A percentile compares a stretch with the other conserved stretches of the same genome.
Conservation (phyloP, 2,888 invertebrate genomes). For the Drosophila affinis region DNA sequence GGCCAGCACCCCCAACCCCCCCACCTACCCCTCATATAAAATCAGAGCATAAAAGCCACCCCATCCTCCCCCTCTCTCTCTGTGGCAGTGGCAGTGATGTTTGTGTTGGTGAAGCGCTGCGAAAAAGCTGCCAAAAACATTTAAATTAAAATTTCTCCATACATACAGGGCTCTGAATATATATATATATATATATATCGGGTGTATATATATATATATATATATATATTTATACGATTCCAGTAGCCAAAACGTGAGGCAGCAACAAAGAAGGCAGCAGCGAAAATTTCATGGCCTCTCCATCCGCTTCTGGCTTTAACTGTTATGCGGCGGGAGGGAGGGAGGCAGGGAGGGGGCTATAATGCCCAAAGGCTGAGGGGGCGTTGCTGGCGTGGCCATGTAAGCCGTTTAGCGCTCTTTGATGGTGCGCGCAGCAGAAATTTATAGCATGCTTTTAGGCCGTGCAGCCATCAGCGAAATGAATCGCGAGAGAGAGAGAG, state of each 20-base stretch:
- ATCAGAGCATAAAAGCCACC: conserved; percentile 74
- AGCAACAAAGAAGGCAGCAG: conserved; percentile 32
- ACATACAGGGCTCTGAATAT: conserved; percentile 7
- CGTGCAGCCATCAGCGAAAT: conserved; percentile 26
- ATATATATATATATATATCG: conserved; percentile 4
- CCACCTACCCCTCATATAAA: conserved; percentile 42
- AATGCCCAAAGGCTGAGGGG: neutral
- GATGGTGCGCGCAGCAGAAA: conserved; percentile 62
- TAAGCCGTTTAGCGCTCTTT: conserved; percentile 78
- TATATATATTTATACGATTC: neutral
- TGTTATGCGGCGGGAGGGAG: conserved; percentile 42
- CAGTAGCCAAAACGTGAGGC: too few relatives aligned
- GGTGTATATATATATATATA: conserved; percentile 9
- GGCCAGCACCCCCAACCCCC: neutral
- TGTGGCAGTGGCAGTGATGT: neutral
- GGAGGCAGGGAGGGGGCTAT: conserved; percentile 16
- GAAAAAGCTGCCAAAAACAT: conserved; percentile 73
- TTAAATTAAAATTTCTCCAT: conserved; percentile 70
- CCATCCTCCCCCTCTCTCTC: conserved; percentile 10
- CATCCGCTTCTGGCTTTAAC: conserved; percentile 56
- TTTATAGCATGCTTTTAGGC: conserved; percentile 67
- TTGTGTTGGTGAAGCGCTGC: conserved; percentile 36
- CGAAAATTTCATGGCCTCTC: conserved; percentile 48
- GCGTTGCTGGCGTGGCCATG: conserved; percentile 42
- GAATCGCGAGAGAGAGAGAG: conserved; percentile 13